Evolutionary conservation across 2,888 invertebrate species (phyloP).

Genomic region (Miltochrista miniata): DNA sequence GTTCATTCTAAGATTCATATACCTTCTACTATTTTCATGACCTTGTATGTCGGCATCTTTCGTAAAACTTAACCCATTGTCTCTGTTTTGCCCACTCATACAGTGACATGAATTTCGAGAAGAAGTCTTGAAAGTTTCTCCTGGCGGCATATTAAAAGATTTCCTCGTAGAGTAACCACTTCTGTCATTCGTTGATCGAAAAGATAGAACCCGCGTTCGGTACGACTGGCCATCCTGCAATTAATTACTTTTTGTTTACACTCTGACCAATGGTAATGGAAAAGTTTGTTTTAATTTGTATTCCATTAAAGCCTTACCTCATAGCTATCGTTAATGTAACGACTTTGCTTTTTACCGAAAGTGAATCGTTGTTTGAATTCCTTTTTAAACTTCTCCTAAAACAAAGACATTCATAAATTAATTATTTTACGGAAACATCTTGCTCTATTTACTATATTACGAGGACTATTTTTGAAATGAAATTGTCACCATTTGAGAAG

Average conservation of each 20-base stretch:
- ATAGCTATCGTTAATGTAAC: constrained; percentile 74
- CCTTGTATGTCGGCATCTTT: constrained; percentile 50
- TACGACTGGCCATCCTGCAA: constrained; percentile 76
- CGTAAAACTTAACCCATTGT: constrained; percentile 56
- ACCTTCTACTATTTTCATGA: constrained; percentile 43
- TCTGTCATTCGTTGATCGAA: constrained; percentile 73
- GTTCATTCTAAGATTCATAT: constrained; percentile 36
- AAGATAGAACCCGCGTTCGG: constrained; percentile 70
- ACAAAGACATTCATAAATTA: neutral
- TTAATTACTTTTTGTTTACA: constrained; percentile 24
- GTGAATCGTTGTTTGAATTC: constrained; percentile 89
- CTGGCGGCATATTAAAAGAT: constrained; percentile 59
- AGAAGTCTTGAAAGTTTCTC: constrained; percentile 55
- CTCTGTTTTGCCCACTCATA: constrained; percentile 53
- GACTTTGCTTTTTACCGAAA: constrained; percentile 74
- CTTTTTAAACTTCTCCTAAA: constrained; percentile 90
- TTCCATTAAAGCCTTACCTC: constrained; percentile 53
- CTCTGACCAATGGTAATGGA: constrained; percentile 6
- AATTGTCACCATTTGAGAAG: neutral
- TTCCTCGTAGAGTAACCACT: constrained; percentile 66
- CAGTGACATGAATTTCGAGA: constrained; percentile 62
- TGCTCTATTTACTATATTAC: neutral
- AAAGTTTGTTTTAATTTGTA: constrained; percentile 1
- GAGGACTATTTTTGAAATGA: no score
- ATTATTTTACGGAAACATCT: neutral